phyloP scores from a whole-genome alignment of 23 tunicate species.

The Phallusia fumigata region DNA sequence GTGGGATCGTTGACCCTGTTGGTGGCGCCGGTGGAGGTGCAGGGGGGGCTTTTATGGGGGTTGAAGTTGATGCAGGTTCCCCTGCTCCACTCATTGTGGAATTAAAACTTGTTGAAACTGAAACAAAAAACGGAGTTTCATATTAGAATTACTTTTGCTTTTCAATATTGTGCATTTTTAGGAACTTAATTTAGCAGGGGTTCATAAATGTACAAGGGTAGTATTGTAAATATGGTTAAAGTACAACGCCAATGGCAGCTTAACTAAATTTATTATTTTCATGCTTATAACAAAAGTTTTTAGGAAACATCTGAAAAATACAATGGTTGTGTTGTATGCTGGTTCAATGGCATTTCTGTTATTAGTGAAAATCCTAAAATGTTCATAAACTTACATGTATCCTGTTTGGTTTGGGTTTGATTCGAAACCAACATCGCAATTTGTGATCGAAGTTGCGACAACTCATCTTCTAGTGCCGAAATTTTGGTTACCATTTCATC shows the following conservation, averaged over 20 bases:
- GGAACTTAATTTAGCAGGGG: no score
- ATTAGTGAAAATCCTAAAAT: no score
- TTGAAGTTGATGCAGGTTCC: conserved; percentile 40
- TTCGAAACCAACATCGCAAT: conserved; percentile 77
- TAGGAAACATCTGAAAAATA: no score
- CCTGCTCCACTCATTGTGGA: conserved; percentile 37
- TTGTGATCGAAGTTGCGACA: conserved; percentile 78
- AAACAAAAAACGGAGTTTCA: conserved; percentile 12
- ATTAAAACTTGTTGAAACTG: conserved; percentile 53
- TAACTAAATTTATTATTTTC: no score
- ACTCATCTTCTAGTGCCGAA: conserved; percentile 84
- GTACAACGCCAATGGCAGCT: no score
- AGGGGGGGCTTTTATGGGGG: conserved; percentile 43
- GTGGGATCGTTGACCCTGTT: conserved; percentile 23
- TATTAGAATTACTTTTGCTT: background rate
- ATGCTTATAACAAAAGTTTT: no score
- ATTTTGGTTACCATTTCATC: conserved; percentile 72
- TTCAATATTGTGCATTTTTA: no score
- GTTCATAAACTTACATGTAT: conserved; percentile 21
- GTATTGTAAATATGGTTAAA: no score
- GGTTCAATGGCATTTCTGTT: no score
- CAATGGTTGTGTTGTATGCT: no score
- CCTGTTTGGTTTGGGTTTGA: conserved; percentile 70
- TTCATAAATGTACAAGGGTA: no score
- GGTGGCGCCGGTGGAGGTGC: conserved; percentile 24